Percentiles rank a stretch among this genome's conserved stretches.
These are phyloP conservation scores for Andrena minutula DNA, from an alignment of 2,888 invertebrate genomes.

Conservation along the genomic window DNA sequence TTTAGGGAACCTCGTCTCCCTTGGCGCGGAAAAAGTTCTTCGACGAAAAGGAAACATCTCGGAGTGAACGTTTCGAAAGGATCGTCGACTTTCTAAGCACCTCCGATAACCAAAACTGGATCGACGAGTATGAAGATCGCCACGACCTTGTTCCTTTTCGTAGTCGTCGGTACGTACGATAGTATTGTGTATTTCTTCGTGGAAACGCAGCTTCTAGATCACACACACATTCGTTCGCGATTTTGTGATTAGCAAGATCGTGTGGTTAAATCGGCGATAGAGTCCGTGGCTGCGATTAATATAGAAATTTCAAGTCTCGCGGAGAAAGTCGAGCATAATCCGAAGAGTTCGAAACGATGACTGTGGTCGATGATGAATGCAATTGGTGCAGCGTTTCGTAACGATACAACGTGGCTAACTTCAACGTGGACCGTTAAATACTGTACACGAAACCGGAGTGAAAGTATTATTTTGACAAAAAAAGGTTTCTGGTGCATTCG, in stretches of 20 bases:
- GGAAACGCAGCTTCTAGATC: constrained; percentile 32
- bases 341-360: too few species aligned
- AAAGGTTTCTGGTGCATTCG: background rate
- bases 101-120: constrained; percentile 57
- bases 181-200: background rate
- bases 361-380: background rate
- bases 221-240: background rate
- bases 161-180: constrained; percentile 80
- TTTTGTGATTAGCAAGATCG: background rate
- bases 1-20: background rate
- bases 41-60: constrained; percentile 21
- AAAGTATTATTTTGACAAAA: constrained; percentile 26
- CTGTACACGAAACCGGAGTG: background rate
- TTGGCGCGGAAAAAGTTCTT: background rate
- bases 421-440: background rate
- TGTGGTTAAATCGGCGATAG: background rate
- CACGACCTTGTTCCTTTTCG: constrained; percentile 79
- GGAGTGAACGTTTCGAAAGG: constrained; percentile 9
- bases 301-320: too few species aligned
- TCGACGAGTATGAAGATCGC: constrained; percentile 79
- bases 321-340: too few species aligned
- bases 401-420: background rate
- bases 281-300: too few species aligned
- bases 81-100: constrained; percentile 13
- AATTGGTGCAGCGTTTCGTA: constrained; percentile 26